Evolutionary conservation across 2,797 vertebrate species (phyloP).

Genomic region (Galagoides demidoff): DNA sequence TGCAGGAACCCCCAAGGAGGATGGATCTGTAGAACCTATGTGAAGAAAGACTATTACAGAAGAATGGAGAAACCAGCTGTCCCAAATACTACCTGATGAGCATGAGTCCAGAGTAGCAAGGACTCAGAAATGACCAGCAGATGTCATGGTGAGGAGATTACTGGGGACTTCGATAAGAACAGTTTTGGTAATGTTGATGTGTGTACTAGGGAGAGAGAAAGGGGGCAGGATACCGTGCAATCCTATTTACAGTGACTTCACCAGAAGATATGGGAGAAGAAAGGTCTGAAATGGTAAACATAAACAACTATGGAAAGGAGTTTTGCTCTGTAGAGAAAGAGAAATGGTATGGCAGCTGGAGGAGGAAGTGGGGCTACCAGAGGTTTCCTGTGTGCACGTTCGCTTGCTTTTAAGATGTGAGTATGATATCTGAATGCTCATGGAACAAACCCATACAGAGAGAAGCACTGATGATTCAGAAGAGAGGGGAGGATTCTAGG

Average conservation of each 20-base stretch:
- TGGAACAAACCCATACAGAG: neutral
- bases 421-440: neutral
- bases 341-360: neutral
- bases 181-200: neutral
- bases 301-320: neutral
- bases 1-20: neutral
- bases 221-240: neutral
- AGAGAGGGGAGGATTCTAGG: neutral
- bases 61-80: neutral
- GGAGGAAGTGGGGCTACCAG: neutral
- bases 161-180: neutral
- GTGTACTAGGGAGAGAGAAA: rapidly evolving
- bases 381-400: too few relatives aligned
- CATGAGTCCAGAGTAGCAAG: too few relatives aligned
- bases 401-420: neutral
- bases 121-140: neutral
- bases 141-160: neutral
- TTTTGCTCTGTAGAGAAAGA: neutral
- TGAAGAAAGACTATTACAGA: neutral
- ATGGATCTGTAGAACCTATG: neutral
- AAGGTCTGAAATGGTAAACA: neutral
- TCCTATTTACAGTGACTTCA: neutral
- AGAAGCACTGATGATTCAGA: neutral
- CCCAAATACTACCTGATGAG: too few relatives aligned
- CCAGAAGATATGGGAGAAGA: neutral